phyloP scores from a whole-genome alignment of 2,113 vertebrate species.

The Ceuthmochares aereus region DNA sequence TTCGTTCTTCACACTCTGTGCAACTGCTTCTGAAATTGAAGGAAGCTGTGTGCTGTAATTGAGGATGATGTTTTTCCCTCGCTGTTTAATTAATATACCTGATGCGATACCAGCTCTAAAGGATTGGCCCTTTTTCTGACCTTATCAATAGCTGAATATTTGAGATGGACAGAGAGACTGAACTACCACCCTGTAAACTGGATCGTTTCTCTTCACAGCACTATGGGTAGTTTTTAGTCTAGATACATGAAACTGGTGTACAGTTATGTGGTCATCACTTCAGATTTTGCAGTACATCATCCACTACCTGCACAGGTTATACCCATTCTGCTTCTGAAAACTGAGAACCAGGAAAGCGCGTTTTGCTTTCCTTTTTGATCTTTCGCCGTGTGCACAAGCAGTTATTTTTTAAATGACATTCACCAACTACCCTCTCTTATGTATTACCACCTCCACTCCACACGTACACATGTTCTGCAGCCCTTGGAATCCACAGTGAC shows the following conservation, averaged over 20 bases:
- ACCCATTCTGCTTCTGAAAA: background rate
- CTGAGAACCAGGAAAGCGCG: background rate
- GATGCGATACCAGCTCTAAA: background rate
- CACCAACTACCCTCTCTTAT: slow-evolving; percentile 1
- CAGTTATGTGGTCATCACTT: background rate
- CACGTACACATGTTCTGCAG: background rate
- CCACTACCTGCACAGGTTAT: background rate
- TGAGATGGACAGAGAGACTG: background rate
- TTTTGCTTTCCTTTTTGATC: background rate
- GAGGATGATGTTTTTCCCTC: background rate
- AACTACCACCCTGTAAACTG: background rate
- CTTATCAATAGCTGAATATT: background rate
- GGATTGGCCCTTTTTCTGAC: background rate
- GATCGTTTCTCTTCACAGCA: background rate
- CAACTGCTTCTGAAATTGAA: background rate
- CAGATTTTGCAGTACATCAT: background rate
- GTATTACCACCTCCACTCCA: slow-evolving; percentile 1
- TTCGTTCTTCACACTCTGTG: background rate
- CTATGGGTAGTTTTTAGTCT: background rate
- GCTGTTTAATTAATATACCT: background rate
- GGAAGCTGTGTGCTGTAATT: background rate
- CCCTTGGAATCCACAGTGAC: background rate
- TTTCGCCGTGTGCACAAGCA: background rate
- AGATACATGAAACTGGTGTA: background rate
- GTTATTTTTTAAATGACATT: slow-evolving; percentile 8